Base-by-base conservation (phyloP, 2,888 invertebrate species). In the Adineta ricciae region DNA sequence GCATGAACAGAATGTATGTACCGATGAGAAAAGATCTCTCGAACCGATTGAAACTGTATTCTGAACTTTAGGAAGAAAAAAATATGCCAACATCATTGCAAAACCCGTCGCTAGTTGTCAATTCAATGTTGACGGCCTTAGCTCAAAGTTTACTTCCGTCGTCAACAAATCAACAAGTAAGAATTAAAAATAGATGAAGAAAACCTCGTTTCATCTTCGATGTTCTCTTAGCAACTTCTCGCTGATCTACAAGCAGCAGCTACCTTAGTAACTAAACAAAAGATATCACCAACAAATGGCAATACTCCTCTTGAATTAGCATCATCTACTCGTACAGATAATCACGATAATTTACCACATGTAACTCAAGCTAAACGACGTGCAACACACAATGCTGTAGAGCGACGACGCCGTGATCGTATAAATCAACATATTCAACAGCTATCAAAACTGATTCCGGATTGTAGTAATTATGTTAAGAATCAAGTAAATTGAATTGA, bases 381-480 rank as follows among this genome's bases (percentile, higher is more conserved):
- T 83, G 83, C 56, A 41, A 85, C 56, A 49, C 84, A 85, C 19
- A 85, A 85, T 72, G 84, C 88, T 90, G 96, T 97, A 2, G 97
- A 97, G 90, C 93, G 97, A 88, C 92, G 97, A 87, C 92, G 97
- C 83, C 92, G 97, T 88, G 96, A 97, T 89, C 97, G 97, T 92
- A 97, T 97, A 87, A 97, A 97, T 90, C 95, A 94, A 89, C 97
- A 97, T 97, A 97, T 97, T 87, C 93, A 94, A 84, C 95, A 95
- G 90, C 91, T 97, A 86, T 95, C 96, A 2, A 95, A 95, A 89
- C 93, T 97, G 87, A 94, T 97, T 84, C 96, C 96, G 1, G 94
- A 94, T 86, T 93, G 93, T 88, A 83, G 83, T 83, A 85, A 32
- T 49, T 78, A 78, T 78, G 78, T 78, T 11, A 78, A 78, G n/a